Conservation (phyloP, 2,113 vertebrate species). For the Nanorana parkeri region DNA sequence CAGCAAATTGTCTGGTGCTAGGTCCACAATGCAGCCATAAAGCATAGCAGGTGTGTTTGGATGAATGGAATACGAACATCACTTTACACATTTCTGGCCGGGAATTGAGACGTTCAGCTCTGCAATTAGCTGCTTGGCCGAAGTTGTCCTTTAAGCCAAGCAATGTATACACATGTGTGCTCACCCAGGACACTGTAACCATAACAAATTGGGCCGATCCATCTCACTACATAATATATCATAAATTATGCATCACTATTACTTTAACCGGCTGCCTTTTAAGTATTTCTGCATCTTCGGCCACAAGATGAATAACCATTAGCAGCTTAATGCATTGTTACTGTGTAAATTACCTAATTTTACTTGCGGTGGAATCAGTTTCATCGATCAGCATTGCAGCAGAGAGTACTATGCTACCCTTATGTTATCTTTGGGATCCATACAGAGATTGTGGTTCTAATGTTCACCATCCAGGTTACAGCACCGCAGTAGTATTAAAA, state of each 20-base stretch:
- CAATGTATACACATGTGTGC: constrained; percentile 1
- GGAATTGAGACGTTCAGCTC: no score
- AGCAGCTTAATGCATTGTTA: constrained; percentile 64
- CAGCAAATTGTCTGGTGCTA: no score
- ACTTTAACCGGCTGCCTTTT: constrained; percentile 77
- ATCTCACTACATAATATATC: constrained; percentile 76
- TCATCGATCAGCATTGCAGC: constrained; percentile 32
- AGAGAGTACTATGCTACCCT: background rate
- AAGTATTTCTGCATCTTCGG: constrained; percentile 66
- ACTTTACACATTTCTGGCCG: no score
- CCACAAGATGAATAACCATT: constrained; percentile 73
- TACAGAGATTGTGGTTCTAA: background rate
- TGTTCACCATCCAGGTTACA: no score
- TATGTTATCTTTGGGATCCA: background rate
- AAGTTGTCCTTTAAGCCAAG: background rate
- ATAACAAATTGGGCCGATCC: constrained; percentile 75
- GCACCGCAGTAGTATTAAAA: no score
- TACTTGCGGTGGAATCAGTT: constrained; percentile 61
- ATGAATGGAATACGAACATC: no score
- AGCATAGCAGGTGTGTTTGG: no score
- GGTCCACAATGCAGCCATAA: no score
- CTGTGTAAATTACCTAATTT: constrained; percentile 63
- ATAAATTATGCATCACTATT: constrained; percentile 79
- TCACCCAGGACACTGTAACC: constrained; percentile 56
- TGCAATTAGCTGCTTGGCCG: no score